Conservation (phyloP, 2,113 vertebrate genomes). For the Epinephelus moara region DNA sequence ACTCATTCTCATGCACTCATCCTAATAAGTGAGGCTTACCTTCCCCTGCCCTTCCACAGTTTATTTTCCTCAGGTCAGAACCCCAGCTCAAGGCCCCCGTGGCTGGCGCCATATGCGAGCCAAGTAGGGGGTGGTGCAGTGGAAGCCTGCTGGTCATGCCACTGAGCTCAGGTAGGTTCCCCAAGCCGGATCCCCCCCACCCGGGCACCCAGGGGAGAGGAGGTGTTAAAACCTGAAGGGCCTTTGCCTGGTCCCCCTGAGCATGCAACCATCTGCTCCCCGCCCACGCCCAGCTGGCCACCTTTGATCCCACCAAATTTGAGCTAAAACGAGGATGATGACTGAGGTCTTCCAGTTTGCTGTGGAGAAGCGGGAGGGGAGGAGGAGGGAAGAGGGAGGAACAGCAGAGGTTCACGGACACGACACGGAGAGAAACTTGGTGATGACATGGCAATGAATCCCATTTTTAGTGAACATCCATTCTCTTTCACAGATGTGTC, state of each 20-base stretch:
- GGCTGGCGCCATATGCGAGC: slow-evolving; percentile 82
- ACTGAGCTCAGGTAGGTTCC: slow-evolving; percentile 83
- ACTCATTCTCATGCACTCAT: slow-evolving; percentile 62
- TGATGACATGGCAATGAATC: slow-evolving; percentile 42
- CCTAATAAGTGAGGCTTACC: slow-evolving; percentile 72
- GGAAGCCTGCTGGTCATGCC: slow-evolving; percentile 81
- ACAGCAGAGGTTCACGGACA: slow-evolving; percentile 73
- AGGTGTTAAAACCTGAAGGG: slow-evolving; percentile 88
- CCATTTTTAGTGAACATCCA: slow-evolving; percentile 19
- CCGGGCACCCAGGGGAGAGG: slow-evolving; percentile 82
- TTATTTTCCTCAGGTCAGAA: slow-evolving; percentile 78
- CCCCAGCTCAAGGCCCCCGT: slow-evolving; percentile 70
- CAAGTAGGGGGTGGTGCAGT: slow-evolving; percentile 74
- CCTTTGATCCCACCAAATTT: slow-evolving; percentile 86
- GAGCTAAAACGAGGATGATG: slow-evolving; percentile 84
- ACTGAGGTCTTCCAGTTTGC: slow-evolving; percentile 86
- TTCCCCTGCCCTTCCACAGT: slow-evolving; percentile 70
- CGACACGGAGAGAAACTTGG: slow-evolving; percentile 50
- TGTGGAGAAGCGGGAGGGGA: slow-evolving; percentile 35
- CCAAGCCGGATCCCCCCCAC: slow-evolving; percentile 80
- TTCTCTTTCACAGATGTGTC: slow-evolving; percentile 19
- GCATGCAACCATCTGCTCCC: slow-evolving; percentile 84
- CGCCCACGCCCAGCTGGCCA: slow-evolving; percentile 83
- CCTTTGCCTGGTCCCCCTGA: slow-evolving; percentile 77
- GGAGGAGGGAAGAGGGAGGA: slow-evolving; percentile 38